Evolutionary conservation across 2,113 vertebrate genomes (phyloP).

Genomic region (Seriola rivoliana): DNA sequence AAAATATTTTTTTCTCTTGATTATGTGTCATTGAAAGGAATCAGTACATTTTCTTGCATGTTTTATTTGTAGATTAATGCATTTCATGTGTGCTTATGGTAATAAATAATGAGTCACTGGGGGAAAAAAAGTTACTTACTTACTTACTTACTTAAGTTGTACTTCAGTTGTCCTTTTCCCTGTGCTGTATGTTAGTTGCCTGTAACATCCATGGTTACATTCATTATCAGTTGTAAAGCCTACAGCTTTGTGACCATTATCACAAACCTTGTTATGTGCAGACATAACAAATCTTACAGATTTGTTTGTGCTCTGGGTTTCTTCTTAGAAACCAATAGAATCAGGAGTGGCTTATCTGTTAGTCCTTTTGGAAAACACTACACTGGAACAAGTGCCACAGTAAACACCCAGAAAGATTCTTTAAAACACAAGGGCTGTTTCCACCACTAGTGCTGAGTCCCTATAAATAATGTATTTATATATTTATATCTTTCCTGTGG

Average conservation of each 20-base stretch:
- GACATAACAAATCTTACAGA: neutral
- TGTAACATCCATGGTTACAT: neutral
- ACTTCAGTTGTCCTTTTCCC: neutral
- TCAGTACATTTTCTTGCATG: slow-evolving; percentile 29
- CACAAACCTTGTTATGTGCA: neutral
- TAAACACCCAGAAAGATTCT: neutral
- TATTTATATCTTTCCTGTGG: neutral
- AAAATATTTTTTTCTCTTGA: neutral
- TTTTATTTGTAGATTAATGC: neutral
- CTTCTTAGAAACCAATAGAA: no score
- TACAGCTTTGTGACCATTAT: neutral
- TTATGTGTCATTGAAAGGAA: neutral
- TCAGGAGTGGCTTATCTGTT: neutral
- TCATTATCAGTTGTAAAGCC: neutral
- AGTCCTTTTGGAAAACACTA: neutral
- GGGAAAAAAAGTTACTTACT: neutral
- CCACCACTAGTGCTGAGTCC: neutral
- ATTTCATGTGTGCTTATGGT: slow-evolving; percentile 5
- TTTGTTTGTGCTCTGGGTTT: neutral
- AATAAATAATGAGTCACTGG: slow-evolving; percentile 45
- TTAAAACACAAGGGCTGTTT: neutral
- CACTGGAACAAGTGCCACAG: neutral
- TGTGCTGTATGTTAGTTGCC: neutral
- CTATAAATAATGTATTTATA: neutral
- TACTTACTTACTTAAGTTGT: neutral